These are phyloP conservation scores for Wiebesia pumilae DNA, from an alignment of 1,140 invertebrate genomes.

Conservation along the genomic window DNA sequence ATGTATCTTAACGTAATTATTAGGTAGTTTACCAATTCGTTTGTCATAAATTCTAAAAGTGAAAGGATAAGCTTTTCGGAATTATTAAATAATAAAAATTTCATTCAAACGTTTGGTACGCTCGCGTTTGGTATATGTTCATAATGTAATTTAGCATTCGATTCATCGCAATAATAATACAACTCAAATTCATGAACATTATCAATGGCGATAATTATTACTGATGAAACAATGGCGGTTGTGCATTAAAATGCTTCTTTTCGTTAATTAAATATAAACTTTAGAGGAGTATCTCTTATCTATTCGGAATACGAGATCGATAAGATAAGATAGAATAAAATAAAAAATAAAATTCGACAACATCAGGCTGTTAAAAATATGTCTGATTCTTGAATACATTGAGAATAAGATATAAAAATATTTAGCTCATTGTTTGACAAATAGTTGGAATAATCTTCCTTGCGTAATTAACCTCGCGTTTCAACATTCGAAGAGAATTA, in stretches of 20 bases:
- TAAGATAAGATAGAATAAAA: constrained; percentile 20
- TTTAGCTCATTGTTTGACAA: not conserved
- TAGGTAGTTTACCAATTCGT: too few relatives aligned
- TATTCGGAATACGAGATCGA: not conserved
- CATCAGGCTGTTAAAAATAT: not conserved
- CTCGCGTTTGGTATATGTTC: too few relatives aligned
- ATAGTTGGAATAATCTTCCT: not conserved
- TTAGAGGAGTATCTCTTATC: constrained; percentile 1
- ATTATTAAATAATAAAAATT: too few relatives aligned
- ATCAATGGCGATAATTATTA: too few relatives aligned
- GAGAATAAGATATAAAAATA: constrained; percentile 7
- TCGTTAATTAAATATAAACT: not conserved
- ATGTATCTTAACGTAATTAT: too few relatives aligned
- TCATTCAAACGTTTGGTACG: too few relatives aligned
- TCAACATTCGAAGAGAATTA: not conserved
- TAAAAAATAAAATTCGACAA: constrained; percentile 17
- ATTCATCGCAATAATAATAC: too few relatives aligned
- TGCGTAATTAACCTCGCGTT: not conserved
- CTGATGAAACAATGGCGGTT: not conserved
- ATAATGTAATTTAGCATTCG: too few relatives aligned
- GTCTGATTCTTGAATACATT: not conserved
- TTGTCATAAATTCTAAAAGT: too few relatives aligned
- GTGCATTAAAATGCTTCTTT: not conserved
- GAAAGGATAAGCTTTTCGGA: too few relatives aligned
- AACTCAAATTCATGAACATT: not conserved